phyloP scores from a whole-genome alignment of 2,113 vertebrate genomes.

The Coptodon bakossiorum region DNA sequence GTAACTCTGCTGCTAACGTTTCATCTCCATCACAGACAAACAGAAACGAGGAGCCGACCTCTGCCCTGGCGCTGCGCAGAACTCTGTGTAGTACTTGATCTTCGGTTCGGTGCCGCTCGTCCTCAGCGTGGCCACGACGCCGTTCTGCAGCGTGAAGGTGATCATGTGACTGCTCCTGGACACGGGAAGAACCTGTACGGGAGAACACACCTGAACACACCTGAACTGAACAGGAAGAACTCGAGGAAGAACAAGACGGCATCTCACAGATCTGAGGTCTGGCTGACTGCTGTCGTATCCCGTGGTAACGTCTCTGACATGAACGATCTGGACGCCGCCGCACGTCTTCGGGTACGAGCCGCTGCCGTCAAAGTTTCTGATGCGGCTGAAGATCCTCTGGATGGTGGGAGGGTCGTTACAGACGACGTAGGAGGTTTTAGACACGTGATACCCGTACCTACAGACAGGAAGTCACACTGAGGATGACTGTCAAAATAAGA shows the following conservation, averaged over 20 bases:
- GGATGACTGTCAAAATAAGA: background rate
- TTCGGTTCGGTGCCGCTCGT: slow-evolving; percentile 95
- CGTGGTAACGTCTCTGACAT: slow-evolving; percentile 83
- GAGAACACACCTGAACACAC: background rate
- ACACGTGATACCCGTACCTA: slow-evolving; percentile 90
- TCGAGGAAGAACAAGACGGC: background rate
- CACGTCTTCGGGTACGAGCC: slow-evolving; percentile 79
- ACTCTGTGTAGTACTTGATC: slow-evolving; percentile 92
- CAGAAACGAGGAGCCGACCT: slow-evolving; percentile 66
- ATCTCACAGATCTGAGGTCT: slow-evolving; percentile 74
- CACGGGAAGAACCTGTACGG: slow-evolving; percentile 80
- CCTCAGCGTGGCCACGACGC: slow-evolving; percentile 86
- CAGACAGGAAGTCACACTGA: background rate
- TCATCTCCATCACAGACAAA: background rate
- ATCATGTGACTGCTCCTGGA: slow-evolving; percentile 92
- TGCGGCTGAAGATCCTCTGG: slow-evolving; percentile 81
- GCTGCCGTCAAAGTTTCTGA: slow-evolving; percentile 77
- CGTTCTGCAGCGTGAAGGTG: slow-evolving; percentile 88
- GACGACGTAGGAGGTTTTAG: slow-evolving; percentile 88
- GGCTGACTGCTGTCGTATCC: slow-evolving; percentile 89
- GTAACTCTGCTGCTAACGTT: background rate
- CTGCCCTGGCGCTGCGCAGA: slow-evolving; percentile 78
- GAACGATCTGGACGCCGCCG: slow-evolving; percentile 72
- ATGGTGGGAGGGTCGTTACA: slow-evolving; percentile 85
- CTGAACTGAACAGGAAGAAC: background rate